phyloP scores from a whole-genome alignment of 2,797 vertebrate species.

The Danio albolineatus region DNA sequence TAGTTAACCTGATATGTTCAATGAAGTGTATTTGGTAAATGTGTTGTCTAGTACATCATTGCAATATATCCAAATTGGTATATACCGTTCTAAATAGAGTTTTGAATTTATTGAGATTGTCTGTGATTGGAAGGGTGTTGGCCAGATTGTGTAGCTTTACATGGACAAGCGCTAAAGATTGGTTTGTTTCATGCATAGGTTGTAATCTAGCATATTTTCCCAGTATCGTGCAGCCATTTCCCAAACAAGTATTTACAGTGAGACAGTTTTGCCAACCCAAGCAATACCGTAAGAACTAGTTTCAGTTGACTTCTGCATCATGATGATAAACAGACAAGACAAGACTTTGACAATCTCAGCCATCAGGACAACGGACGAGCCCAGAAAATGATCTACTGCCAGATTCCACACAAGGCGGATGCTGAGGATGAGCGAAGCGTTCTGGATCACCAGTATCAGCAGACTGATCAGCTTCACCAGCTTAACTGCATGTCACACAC shows the following conservation, averaged over 20 bases:
- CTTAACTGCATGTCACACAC: constrained; percentile 71
- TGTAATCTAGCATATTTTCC: too few species aligned
- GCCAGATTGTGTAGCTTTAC: too few species aligned
- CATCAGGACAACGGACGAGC: constrained; percentile 90
- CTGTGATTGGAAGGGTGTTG: too few species aligned
- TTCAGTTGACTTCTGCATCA: constrained; percentile 84
- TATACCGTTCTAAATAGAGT: too few species aligned
- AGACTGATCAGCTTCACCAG: constrained; percentile 87
- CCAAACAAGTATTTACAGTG: constrained; percentile 62
- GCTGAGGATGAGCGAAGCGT: constrained; percentile 91
- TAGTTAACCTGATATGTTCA: too few species aligned
- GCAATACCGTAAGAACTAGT: constrained; percentile 49
- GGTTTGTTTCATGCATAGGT: too few species aligned
- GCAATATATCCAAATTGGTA: too few species aligned
- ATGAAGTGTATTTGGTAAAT: too few species aligned
- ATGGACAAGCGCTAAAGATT: too few species aligned
- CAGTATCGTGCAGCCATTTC: not conserved
- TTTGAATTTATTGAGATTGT: too few species aligned
- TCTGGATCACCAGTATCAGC: constrained; percentile 90
- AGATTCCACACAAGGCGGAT: constrained; percentile 89
- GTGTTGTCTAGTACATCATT: too few species aligned
- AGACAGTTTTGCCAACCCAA: constrained; percentile 53
- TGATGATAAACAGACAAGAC: constrained; percentile 87
- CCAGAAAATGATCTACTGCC: constrained; percentile 87
- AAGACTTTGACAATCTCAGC: constrained; percentile 88